A percentile compares a stretch with the other conserved stretches of the same genome.
These are phyloP conservation scores for Drosophila nigromelanica DNA, from an alignment of 1,140 invertebrate genomes.

Conservation along the genomic window DNA sequence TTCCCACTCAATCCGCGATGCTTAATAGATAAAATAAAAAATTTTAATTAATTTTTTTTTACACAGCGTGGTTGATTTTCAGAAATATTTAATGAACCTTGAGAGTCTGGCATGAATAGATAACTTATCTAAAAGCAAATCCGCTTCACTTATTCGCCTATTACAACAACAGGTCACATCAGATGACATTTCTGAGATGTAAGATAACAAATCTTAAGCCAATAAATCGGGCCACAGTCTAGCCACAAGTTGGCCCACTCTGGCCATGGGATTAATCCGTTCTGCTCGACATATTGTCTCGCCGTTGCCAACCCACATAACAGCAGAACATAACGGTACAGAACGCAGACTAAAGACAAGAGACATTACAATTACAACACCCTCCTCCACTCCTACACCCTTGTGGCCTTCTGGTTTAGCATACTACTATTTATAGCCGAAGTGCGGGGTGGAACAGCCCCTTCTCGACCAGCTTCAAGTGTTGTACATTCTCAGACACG, in stretches of 20 bases:
- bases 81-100: too few relatives aligned
- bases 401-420: slow-evolving; percentile 37
- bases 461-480: background rate
- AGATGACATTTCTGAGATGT: slow-evolving; percentile 27
- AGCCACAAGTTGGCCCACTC: slow-evolving; percentile 45
- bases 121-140: too few relatives aligned
- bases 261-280: slow-evolving; percentile 44
- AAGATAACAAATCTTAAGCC: slow-evolving; percentile 26
- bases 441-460: slow-evolving; percentile 20
- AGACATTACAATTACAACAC: slow-evolving; percentile 33
- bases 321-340: slow-evolving; percentile 7
- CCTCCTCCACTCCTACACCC: background rate
- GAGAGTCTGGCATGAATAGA: too few relatives aligned
- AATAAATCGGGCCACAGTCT: slow-evolving; percentile 57
- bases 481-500: background rate
- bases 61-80: too few relatives aligned
- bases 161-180: slow-evolving; percentile 19
- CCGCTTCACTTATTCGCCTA: slow-evolving; percentile 8
- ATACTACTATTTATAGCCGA: slow-evolving; percentile 52
- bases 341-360: slow-evolving; percentile 8
- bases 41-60: too few relatives aligned
- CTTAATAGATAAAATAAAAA: too few relatives aligned
- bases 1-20: too few relatives aligned
- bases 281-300: slow-evolving; percentile 3
- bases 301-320: slow-evolving; percentile 2